Evolutionary conservation across 2,888 invertebrate genomes (phyloP), one percentile per base, ranked within the genome.

Genomic region (Magallana nippona): DNA sequence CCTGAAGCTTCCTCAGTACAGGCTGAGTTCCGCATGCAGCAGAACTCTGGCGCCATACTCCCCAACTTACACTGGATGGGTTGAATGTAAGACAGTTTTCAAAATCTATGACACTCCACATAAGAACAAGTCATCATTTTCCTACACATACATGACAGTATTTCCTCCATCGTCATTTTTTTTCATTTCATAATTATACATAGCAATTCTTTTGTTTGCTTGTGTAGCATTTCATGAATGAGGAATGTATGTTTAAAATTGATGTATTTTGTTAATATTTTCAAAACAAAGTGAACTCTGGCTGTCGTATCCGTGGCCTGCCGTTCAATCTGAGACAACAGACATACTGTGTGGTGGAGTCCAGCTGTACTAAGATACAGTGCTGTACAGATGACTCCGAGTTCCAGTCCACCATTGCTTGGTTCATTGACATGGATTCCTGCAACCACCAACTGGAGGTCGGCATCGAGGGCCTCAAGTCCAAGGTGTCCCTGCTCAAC

Each of bases 381-480:
- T 86, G 86, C 55, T 86, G 86, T 56, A 63, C 80, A 13, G 81
- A 84, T 44, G 83, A 81, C 32, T 56, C 44, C 2, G 77, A 55
- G 19, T 78, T 89, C 15, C 77, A 78, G 19, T 79, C 85, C 19
- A 82, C 84, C 56, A 83, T 89, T 44, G 78, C 82, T 15, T 80
- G 86, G 60, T 84, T 81, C 13, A 60, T 88, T 17, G 55, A 84
- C 57, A 58, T 87, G 1, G 44, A 84, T n/a, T 63, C 86, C 0
- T 88, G 88, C 77, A 62, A 86, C 32, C 13, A 83, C 10, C 62
- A 63, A 13, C 62, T 88, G 19, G 55, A 32, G 17, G 44, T 88
- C 15, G 86, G 87, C 13, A 85, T 88, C 15, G 84, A 84, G 55
- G 80, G 77, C 8, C 58, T 77, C 15, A 60, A 82, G 77, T 19